Conservation (phyloP, 2,113 vertebrate genomes). For the Pogona vitticeps region DNA sequence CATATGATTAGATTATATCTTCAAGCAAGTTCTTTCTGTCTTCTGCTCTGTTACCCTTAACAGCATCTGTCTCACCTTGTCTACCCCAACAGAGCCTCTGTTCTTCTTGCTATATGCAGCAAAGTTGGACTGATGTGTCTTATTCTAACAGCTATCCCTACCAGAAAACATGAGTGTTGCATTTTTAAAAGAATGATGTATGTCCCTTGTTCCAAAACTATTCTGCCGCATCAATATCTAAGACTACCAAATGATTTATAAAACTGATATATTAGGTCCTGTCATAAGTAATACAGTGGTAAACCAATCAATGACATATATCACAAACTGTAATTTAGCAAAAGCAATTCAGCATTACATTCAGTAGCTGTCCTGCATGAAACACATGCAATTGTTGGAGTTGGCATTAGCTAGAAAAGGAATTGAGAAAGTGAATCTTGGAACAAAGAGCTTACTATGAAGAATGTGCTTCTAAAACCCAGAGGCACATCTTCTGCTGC, state of each 20-base stretch:
- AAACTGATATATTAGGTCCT: background rate
- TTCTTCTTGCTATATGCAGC: background rate
- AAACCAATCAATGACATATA: conserved; percentile 2
- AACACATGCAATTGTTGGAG: too few relatives aligned
- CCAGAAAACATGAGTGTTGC: background rate
- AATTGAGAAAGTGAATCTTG: background rate
- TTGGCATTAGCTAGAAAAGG: background rate
- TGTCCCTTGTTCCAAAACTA: background rate
- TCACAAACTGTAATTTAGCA: background rate
- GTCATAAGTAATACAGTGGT: background rate
- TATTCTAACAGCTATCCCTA: background rate
- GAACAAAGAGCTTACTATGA: background rate
- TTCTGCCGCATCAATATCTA: background rate
- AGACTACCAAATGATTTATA: background rate
- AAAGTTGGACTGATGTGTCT: background rate
- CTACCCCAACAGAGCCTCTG: background rate
- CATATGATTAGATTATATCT: too few relatives aligned
- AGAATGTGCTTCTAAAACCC: background rate
- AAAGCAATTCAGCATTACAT: conserved; percentile 2
- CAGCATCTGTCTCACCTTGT: background rate
- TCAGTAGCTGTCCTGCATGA: background rate
- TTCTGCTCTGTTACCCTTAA: background rate
- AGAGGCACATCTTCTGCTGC: background rate
- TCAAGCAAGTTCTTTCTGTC: background rate
- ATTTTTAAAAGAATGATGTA: background rate